A percentile compares a stretch with the other conserved stretches of the same genome.
These are phyloP conservation scores for Eulimnadia texana DNA, from an alignment of 1,140 invertebrate species.

Conservation along the genomic window DNA sequence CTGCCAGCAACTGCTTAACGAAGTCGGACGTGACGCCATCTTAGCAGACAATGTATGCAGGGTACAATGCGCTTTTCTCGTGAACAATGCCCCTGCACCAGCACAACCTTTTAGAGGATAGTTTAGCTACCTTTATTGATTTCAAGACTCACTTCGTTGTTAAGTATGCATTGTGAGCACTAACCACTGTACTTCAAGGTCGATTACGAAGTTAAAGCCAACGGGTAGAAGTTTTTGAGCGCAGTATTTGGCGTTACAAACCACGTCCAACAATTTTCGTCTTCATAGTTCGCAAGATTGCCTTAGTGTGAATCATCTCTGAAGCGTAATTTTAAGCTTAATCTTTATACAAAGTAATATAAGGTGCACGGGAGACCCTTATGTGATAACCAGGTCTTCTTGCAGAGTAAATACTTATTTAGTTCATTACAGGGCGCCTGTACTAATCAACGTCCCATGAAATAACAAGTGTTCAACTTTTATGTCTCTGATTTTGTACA, in stretches of 20 bases:
- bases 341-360: background rate
- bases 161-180: background rate
- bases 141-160: background rate
- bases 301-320: background rate
- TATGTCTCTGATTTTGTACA: no score
- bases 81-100: constrained; percentile 25
- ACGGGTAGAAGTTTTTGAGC: background rate
- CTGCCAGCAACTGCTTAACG: constrained; percentile 60
- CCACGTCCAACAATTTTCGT: background rate
- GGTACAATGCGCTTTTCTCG: constrained; percentile 62
- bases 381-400: background rate
- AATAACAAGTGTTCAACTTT: no score
- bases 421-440: background rate
- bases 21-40: constrained; percentile 66
- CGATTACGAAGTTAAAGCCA: background rate
- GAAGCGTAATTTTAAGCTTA: background rate
- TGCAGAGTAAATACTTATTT: no score
- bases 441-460: no score
- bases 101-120: background rate
- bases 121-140: background rate
- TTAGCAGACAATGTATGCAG: constrained; percentile 73
- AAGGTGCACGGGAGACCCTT: background rate
- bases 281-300: background rate
- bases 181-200: background rate
- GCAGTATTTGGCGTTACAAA: background rate